These are phyloP conservation scores for Tiaroga cobitis DNA, from an alignment of 2,797 vertebrate species.

Conservation along the genomic window DNA sequence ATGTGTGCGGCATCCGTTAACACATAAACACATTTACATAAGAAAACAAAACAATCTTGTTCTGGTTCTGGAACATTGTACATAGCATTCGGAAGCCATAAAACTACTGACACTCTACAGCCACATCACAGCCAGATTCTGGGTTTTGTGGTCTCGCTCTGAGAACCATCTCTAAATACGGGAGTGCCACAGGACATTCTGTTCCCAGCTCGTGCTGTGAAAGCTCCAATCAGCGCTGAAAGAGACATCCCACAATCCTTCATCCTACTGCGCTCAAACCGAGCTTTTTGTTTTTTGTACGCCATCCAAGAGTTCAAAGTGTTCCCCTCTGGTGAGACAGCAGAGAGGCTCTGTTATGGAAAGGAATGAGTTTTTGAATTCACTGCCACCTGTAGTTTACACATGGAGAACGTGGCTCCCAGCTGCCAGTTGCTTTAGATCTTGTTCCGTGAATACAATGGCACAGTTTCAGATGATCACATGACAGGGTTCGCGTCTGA, in stretches of 20 bases:
- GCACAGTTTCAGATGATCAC: slow-evolving; percentile 19
- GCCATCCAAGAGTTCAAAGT: slow-evolving; percentile 43
- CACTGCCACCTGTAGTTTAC: slow-evolving; percentile 47
- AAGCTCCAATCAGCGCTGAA: slow-evolving; percentile 48
- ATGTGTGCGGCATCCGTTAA: slow-evolving; percentile 14
- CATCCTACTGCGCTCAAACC: slow-evolving; percentile 12
- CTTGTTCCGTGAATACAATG: slow-evolving; percentile 27
- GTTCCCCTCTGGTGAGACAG: slow-evolving; percentile 42
- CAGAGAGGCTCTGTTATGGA: slow-evolving; percentile 13
- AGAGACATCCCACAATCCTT: slow-evolving; percentile 52
- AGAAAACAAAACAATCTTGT: slow-evolving; percentile 43
- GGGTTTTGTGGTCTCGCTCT: slow-evolving; percentile 21
- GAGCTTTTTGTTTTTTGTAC: slow-evolving; percentile 35
- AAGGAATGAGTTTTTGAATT: slow-evolving; percentile 19
- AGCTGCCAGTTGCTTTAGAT: slow-evolving; percentile 27
- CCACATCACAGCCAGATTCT: slow-evolving; percentile 50
- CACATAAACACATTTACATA: slow-evolving; percentile 22
- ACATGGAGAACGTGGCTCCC: slow-evolving; percentile 9
- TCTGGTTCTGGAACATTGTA: slow-evolving; percentile 31
- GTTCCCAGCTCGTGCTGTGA: slow-evolving; percentile 62
- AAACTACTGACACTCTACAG: slow-evolving; percentile 33
- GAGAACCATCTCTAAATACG: slow-evolving; percentile 50
- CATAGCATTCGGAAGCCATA: neutral
- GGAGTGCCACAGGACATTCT: slow-evolving; percentile 66
- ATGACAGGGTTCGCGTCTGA: neutral